Conservation (phyloP, 2,113 vertebrate genomes). For the Cettia cetti region DNA sequence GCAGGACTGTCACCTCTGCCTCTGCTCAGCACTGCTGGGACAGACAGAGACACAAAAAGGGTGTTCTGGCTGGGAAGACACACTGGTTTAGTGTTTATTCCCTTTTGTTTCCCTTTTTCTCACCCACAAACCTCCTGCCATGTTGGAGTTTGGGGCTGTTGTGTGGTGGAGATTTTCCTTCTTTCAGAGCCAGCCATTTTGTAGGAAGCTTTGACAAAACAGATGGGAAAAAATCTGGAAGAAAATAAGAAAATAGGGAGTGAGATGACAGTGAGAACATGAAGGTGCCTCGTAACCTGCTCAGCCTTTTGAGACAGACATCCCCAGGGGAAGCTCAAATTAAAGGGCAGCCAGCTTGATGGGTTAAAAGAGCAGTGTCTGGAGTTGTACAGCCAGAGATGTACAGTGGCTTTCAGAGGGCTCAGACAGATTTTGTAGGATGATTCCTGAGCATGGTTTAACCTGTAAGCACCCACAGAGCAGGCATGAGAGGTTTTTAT, state of each 20-base stretch:
- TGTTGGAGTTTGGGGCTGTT: neutral
- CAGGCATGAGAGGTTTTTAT: neutral
- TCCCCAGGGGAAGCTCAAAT: neutral
- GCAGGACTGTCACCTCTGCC: neutral
- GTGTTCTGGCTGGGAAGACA: neutral
- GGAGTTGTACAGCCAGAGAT: neutral
- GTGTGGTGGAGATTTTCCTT: neutral
- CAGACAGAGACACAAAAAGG: neutral
- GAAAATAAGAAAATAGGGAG: neutral
- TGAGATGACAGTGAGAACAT: neutral
- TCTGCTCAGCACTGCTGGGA: neutral
- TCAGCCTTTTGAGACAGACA: neutral
- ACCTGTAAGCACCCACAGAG: neutral
- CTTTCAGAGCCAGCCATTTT: neutral
- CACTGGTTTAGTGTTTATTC: neutral
- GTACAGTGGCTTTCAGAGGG: neutral
- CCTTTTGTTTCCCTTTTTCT: neutral
- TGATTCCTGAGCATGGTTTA: neutral
- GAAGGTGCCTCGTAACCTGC: neutral
- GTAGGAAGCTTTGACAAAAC: neutral
- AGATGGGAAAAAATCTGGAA: neutral
- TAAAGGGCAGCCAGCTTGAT: neutral
- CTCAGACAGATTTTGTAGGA: neutral
- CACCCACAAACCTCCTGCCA: neutral
- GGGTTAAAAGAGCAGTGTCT: neutral